Conservation (phyloP, 1,140 invertebrate species). For the fruit fly (Drosophila melanogaster) region DNA sequence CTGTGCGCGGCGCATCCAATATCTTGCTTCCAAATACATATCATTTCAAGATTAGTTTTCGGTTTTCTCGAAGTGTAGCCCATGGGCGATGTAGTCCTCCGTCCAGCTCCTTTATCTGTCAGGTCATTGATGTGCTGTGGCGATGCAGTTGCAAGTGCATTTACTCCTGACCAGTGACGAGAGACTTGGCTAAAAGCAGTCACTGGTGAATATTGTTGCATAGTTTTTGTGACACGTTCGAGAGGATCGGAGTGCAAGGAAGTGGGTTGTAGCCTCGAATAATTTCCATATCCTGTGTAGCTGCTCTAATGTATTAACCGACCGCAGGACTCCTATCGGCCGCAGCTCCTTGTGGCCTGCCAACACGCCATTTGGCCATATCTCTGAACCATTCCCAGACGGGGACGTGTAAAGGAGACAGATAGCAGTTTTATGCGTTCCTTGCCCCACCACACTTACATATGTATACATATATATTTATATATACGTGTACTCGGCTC, state of each 20-base stretch:
- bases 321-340: slow-evolving; percentile 10
- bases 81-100: slow-evolving; percentile 8
- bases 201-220: slow-evolving; percentile 14
- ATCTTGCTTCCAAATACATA: too few relatives aligned
- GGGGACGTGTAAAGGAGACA: slow-evolving; percentile 74
- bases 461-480: neutral
- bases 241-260: neutral
- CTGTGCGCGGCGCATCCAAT: too few relatives aligned
- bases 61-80: slow-evolving; percentile 1
- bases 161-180: slow-evolving; percentile 43
- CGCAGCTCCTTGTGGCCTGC: slow-evolving; percentile 57
- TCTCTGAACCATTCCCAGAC: slow-evolving; percentile 30
- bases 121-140: slow-evolving; percentile 25
- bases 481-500: slow-evolving; percentile 43
- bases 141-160: slow-evolving; percentile 41
- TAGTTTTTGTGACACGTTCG: slow-evolving; percentile 26
- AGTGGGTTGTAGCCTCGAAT: slow-evolving; percentile 9
- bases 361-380: slow-evolving; percentile 71
- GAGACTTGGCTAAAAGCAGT: slow-evolving; percentile 15
- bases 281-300: slow-evolving; percentile 51
- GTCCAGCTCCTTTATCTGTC: slow-evolving; percentile 1
- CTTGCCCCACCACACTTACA: slow-evolving; percentile 22
- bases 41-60: too few relatives aligned
- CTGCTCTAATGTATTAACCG: slow-evolving; percentile 43
- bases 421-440: slow-evolving; percentile 74